phyloP scores from a whole-genome alignment of 2,888 invertebrate genomes.

The Rhimphoctona megacephalus region DNA sequence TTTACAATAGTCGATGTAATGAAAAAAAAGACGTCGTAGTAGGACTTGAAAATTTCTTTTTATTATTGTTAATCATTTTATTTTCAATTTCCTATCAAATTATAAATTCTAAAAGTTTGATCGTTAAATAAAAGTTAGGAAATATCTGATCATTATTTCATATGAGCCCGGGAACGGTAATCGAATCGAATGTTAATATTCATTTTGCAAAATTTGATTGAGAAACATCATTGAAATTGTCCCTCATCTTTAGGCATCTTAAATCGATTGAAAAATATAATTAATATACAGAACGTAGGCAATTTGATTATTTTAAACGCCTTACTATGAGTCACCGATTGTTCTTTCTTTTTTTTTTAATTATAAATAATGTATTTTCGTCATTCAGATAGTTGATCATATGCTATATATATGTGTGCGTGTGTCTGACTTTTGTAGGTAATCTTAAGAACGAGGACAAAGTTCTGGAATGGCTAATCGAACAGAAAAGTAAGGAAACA shows the following conservation, averaged over 20 bases:
- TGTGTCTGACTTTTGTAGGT: constrained; percentile 89
- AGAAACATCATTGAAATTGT: neutral
- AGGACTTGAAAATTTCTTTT: constrained; percentile 16
- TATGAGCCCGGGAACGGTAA: neutral
- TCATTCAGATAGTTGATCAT: constrained; percentile 49
- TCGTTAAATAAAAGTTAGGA: neutral
- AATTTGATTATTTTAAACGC: neutral
- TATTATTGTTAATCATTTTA: neutral
- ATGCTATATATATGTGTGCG: constrained; percentile 72
- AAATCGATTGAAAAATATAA: neutral
- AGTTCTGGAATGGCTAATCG: constrained; percentile 97
- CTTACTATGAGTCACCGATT: neutral
- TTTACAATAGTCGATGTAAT: neutral
- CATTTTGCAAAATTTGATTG: neutral
- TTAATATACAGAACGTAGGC: neutral
- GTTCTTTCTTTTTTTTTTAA: neutral
- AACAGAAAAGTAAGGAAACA: constrained; percentile 96
- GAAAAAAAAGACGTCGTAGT: neutral
- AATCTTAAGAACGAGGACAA: constrained; percentile 97
- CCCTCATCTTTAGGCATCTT: neutral
- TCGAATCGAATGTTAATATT: neutral
- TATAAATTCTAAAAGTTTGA: neutral
- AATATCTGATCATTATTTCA: neutral
- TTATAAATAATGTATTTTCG: neutral
- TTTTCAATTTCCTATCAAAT: neutral